Conservation (phyloP, 37 sponge, comb jelly and placozoan species). For the Aplysina aerophoba region DNA sequence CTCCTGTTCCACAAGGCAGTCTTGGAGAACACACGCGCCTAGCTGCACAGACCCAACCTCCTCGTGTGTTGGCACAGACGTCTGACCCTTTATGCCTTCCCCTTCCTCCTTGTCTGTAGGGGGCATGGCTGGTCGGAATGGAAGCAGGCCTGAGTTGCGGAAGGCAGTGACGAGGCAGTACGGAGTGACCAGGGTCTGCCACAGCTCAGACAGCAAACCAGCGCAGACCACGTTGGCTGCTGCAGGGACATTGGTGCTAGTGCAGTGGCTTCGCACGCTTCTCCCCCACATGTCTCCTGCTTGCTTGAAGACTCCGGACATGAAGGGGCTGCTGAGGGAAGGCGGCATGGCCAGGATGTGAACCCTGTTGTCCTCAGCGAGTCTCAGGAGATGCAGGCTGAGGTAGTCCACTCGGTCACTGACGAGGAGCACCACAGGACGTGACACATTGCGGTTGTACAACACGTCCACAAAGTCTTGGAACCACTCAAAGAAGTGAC, state of each 20-base stretch:
- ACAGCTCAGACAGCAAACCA: background rate
- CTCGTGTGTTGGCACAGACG: background rate
- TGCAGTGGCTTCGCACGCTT: background rate
- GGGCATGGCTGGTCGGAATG: background rate
- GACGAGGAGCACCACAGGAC: background rate
- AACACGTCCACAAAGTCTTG: background rate
- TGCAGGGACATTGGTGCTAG: background rate
- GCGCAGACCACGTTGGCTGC: background rate
- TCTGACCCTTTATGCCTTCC: background rate
- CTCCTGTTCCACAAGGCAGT: too few relatives aligned
- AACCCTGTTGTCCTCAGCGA: background rate
- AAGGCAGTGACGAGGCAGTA: background rate
- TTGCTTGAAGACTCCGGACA: background rate
- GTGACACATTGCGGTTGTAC: background rate
- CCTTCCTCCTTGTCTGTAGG: too few relatives aligned
- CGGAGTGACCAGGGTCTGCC: background rate
- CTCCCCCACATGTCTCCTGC: background rate
- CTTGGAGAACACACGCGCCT: background rate
- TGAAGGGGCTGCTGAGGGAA: background rate
- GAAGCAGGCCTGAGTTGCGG: background rate
- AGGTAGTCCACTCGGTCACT: background rate
- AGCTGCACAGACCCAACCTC: background rate
- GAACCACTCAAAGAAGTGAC: background rate
- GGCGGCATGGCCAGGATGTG: background rate
- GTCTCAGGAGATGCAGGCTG: background rate